Evolutionary conservation across 1,140 invertebrate species (phyloP).

Genomic region (Drosophila kikkawai): DNA sequence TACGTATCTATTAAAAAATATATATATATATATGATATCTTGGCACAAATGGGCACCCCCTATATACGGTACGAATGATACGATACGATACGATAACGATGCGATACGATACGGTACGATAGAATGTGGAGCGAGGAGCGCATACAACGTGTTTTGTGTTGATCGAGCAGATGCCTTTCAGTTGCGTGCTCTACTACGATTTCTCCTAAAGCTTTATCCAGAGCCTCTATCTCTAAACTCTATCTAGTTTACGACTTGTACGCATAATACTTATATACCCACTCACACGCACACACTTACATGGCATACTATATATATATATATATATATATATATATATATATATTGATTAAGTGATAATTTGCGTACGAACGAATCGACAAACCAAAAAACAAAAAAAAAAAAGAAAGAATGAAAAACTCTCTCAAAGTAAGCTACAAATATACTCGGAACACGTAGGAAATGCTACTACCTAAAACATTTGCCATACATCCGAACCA

Average conservation of each 20-base stretch:
- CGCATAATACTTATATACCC: slow-evolving; percentile 65
- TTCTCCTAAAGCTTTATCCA: slow-evolving; percentile 62
- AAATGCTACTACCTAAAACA: slow-evolving; percentile 48
- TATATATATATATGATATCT: slow-evolving; percentile 44
- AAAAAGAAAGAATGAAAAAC: not conserved
- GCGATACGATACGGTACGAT: slow-evolving; percentile 25
- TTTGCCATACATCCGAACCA: slow-evolving; percentile 66
- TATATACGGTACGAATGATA: slow-evolving; percentile 40
- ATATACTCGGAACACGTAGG: slow-evolving; percentile 62
- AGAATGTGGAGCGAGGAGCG: slow-evolving; percentile 1
- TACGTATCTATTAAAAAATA: slow-evolving; percentile 10
- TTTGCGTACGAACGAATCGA: slow-evolving; percentile 62
- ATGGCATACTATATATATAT: slow-evolving; percentile 63
- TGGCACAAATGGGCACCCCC: slow-evolving; percentile 61
- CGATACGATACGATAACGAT: slow-evolving; percentile 30
- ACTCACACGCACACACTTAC: slow-evolving; percentile 69
- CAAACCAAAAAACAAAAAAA: slow-evolving; percentile 12
- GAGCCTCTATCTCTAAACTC: slow-evolving; percentile 59
- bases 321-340: slow-evolving; percentile 60
- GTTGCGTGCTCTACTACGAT: slow-evolving; percentile 60
- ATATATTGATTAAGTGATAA: slow-evolving; percentile 81
- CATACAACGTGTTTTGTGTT: slow-evolving; percentile 36
- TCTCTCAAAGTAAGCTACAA: slow-evolving; percentile 68
- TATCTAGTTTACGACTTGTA: slow-evolving; percentile 69
- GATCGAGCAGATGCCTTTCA: slow-evolving; percentile 45